Evolutionary conservation across 2,797 vertebrate genomes (phyloP).

Genomic region (Ctenopoma multispine): DNA sequence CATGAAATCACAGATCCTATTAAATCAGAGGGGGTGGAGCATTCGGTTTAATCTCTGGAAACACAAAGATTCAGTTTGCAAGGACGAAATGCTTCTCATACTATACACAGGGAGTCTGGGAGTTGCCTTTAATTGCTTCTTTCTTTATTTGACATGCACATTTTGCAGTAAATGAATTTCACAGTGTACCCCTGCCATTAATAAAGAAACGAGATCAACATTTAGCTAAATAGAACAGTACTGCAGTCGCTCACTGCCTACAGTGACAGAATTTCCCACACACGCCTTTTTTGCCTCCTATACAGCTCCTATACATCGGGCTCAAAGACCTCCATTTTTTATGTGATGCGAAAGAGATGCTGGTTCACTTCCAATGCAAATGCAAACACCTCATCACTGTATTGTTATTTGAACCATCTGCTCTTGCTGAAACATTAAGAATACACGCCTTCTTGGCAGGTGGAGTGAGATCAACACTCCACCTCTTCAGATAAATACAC

Average conservation of each 20-base stretch:
- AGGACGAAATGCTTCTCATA: conserved; percentile 1
- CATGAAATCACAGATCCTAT: conserved; percentile 12
- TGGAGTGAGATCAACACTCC: conserved; percentile 26
- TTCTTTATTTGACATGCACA: conserved; percentile 42
- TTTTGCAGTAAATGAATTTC: conserved; percentile 36
- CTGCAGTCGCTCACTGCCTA: conserved; percentile 6
- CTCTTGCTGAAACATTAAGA: conserved; percentile 16
- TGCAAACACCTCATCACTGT: conserved; percentile 21
- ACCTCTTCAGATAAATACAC: conserved; percentile 14
- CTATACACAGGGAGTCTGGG: neutral
- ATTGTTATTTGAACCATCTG: conserved; percentile 43
- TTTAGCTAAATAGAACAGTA: conserved; percentile 34
- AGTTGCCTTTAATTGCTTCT: conserved; percentile 38
- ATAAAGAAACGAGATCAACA: conserved; percentile 57
- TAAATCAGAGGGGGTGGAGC: conserved; percentile 12
- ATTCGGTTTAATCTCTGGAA: conserved; percentile 22
- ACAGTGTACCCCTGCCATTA: conserved; percentile 47
- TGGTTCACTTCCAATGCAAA: conserved; percentile 26
- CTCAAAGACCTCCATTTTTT: neutral
- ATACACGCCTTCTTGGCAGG: conserved; percentile 4
- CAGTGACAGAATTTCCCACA: conserved; percentile 20
- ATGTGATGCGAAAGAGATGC: conserved; percentile 28
- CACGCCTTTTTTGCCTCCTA: neutral
- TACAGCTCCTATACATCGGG: conserved; percentile 7
- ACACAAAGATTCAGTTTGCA: conserved; percentile 7